Base-by-base conservation (phyloP, 2,113 vertebrate species). In the Kryptolebias marmoratus region DNA sequence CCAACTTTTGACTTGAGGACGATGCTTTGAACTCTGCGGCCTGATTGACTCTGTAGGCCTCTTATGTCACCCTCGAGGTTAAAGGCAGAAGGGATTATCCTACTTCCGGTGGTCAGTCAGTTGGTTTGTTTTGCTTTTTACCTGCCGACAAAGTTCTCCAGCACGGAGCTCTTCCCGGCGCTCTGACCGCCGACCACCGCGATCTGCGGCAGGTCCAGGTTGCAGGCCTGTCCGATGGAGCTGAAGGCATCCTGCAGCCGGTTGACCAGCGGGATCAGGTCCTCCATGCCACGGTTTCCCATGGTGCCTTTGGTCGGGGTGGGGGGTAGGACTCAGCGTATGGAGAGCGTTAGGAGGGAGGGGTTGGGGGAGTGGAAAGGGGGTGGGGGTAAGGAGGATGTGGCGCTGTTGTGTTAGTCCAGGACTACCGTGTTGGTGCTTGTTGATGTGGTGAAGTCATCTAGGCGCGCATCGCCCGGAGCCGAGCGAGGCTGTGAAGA, bases 171-270 rank as follows among this genome's bases (percentile, higher is more conserved):
- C 85, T 96, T 96, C 18, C 96, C 96, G 11, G 95, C 95, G 82
- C 95, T 96, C 94, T 97, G 96, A 2, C 96, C 96, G 58, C 95
- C 96, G 78, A 97, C 95, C 89, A 96, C 95, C 0, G 96, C 95
- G 77, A 97, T 96, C 89, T 97, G 95, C 62, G 96, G 96, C 89
- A 96, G 92, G 91, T 96, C 95, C 68, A 97, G 93, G 85, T 96
- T 93, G 90, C 95, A 97, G 90, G 84, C 94, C 92, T 97, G 96
- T 10, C 96, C 96, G 74, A 97, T 93, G 74, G 94, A 93, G 80
- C 95, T 95, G 94, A 98, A 98, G 59, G 97, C 96, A 71, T 98
- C 96, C 94, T 97, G 96, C 86, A 97, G 94, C 75, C 88, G 94
- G 94, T 97, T 97, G 81, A 97, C 96, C 90, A 98, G 90, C 39